phyloP scores from a whole-genome alignment of 2,113 vertebrate genomes.

The Macaca fascicularis region DNA sequence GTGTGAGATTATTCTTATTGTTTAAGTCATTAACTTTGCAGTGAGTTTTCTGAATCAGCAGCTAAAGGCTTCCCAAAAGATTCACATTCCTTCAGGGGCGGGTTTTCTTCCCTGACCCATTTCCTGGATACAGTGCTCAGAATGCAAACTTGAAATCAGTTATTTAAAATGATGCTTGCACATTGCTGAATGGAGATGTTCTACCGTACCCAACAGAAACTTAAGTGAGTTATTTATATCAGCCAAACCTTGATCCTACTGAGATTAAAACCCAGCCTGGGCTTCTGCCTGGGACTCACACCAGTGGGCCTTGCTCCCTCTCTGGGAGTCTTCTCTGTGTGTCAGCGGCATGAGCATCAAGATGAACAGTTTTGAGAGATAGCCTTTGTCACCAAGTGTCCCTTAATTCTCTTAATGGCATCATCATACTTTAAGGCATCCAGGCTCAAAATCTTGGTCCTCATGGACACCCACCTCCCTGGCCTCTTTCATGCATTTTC shows the following conservation, averaged over 20 bases:
- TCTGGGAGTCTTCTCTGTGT: not conserved
- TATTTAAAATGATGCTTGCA: not conserved
- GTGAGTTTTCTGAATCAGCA: not conserved
- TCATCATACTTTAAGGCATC: not conserved
- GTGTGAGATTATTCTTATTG: not conserved
- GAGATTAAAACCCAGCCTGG: not conserved
- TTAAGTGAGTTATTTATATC: not conserved
- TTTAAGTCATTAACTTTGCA: not conserved
- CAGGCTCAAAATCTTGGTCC: not conserved
- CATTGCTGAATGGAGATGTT: not conserved
- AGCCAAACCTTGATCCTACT: not conserved
- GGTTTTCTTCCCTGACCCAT: not conserved
- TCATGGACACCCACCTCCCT: no score
- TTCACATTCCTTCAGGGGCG: not conserved
- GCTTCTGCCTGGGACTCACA: not conserved
- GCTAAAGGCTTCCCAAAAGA: not conserved
- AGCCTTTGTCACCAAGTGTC: not conserved
- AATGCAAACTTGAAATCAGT: not conserved
- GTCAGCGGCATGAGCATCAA: not conserved
- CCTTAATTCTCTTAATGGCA: not conserved
- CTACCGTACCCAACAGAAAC: not conserved
- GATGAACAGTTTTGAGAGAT: not conserved
- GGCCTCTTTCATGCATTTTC: not conserved
- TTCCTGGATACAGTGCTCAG: not conserved
- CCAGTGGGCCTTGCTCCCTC: not conserved